phyloP scores from a whole-genome alignment of 35 echinoderm and acorn worm genomes.

The Acanthaster planci region DNA sequence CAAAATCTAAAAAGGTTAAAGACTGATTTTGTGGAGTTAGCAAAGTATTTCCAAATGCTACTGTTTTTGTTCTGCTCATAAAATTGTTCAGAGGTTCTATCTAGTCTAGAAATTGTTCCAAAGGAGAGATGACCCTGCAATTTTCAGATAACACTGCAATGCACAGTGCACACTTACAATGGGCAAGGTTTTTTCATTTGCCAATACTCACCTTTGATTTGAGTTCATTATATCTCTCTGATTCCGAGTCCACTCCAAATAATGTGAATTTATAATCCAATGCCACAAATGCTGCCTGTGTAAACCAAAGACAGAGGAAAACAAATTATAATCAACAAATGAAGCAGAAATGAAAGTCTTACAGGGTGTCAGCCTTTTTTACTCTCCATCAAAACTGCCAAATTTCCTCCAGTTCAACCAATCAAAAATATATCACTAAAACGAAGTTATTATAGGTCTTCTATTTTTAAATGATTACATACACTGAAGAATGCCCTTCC shows the following conservation, averaged over 20 bases:
- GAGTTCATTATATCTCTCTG: neutral
- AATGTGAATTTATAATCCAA: constrained; percentile 48
- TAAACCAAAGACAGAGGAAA: neutral
- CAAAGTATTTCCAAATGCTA: no score
- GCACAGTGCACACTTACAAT: neutral
- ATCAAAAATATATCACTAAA: neutral
- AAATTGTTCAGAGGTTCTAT: no score
- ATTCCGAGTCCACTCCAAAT: neutral
- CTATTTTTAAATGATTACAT: constrained; percentile 3
- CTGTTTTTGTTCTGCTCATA: no score
- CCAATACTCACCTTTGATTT: constrained; percentile 5
- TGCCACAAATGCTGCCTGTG: constrained; percentile 33
- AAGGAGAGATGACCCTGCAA: no score
- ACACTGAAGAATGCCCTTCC: constrained; percentile 87
- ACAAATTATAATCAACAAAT: neutral
- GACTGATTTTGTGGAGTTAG: no score
- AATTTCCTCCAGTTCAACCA: neutral
- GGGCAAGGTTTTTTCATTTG: neutral
- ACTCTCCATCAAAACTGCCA: no score
- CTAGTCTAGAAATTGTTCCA: no score
- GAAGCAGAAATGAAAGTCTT: no score
- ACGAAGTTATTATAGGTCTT: neutral
- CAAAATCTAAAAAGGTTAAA: no score
- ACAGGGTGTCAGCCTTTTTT: no score
- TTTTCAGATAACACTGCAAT: no score